phyloP scores from a whole-genome alignment of 2,888 invertebrate genomes.

The Bembecia ichneumoniformis region DNA sequence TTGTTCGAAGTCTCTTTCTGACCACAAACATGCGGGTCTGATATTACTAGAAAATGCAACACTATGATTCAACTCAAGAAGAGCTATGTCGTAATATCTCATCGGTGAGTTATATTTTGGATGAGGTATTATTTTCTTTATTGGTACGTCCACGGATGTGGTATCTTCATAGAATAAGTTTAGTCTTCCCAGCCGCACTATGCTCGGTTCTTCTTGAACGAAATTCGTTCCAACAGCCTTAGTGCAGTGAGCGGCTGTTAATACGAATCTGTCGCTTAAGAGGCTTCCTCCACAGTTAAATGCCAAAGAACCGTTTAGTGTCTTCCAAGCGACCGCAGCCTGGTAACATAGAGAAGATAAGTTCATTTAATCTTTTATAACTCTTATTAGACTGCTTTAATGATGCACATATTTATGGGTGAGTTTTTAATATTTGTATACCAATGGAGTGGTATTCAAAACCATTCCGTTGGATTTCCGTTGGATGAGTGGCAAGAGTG shows the following conservation, averaged over 20 bases:
- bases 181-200: slow-evolving; percentile 17
- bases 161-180: neutral
- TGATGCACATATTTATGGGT: too few species aligned
- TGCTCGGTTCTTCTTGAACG: slow-evolving; percentile 31
- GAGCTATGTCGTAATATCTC: slow-evolving; percentile 71
- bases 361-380: too few species aligned
- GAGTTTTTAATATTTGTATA: too few species aligned
- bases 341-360: neutral
- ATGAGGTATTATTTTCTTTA: slow-evolving; percentile 39
- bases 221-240: neutral
- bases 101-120: slow-evolving; percentile 47
- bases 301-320: neutral
- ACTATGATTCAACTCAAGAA: slow-evolving; percentile 41
- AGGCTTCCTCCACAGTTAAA: slow-evolving; percentile 1
- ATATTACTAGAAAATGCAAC: slow-evolving; percentile 16
- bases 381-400: too few species aligned
- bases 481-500: too few species aligned
- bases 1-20: slow-evolving; percentile 19
- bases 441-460: too few species aligned
- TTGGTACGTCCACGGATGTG: slow-evolving; percentile 22
- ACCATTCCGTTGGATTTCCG: too few species aligned
- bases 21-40: slow-evolving; percentile 69
- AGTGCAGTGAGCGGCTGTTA: slow-evolving; percentile 1
- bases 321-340: neutral
- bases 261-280: slow-evolving; percentile 1